phyloP scores from a whole-genome alignment of 2,888 invertebrate species.

The Timema podura region DNA sequence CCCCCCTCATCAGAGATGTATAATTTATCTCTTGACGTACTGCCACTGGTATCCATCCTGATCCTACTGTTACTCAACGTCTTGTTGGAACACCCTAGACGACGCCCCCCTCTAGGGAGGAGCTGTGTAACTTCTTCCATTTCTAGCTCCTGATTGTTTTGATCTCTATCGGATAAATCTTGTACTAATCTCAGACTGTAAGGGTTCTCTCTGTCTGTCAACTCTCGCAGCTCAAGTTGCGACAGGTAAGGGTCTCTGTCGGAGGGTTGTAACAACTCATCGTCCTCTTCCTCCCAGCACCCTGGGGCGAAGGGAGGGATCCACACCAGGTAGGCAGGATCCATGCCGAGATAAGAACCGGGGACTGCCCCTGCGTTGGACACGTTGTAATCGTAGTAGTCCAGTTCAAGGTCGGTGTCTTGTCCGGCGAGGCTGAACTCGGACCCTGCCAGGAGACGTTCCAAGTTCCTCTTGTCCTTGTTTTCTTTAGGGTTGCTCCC shows the following conservation, averaged over 20 bases:
- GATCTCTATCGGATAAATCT: slow-evolving; percentile 20
- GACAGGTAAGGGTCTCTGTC: slow-evolving; percentile 19
- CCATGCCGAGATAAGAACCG: slow-evolving; percentile 77
- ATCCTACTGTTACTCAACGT: not conserved
- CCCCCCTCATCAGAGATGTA: not conserved
- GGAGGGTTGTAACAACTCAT: slow-evolving; percentile 1
- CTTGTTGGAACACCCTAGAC: not conserved
- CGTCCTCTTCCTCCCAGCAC: slow-evolving; percentile 16
- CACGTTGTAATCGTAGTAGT: slow-evolving; percentile 87
- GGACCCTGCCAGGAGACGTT: slow-evolving; percentile 62
- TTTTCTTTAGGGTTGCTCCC: slow-evolving; percentile 62
- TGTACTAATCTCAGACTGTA: slow-evolving; percentile 19
- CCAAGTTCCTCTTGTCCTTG: slow-evolving; percentile 74
- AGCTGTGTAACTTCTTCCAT: slow-evolving; percentile 9
- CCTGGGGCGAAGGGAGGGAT: slow-evolving; percentile 60
- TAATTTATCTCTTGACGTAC: not conserved
- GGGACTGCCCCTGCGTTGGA: slow-evolving; percentile 78
- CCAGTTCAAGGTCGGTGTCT: slow-evolving; percentile 74
- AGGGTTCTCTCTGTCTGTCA: not conserved
- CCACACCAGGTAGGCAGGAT: slow-evolving; percentile 83
- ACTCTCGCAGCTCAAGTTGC: slow-evolving; percentile 19
- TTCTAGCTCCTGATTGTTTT: not conserved
- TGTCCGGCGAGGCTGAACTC: slow-evolving; percentile 72
- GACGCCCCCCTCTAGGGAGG: not conserved
- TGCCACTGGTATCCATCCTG: too few species aligned